Conservation (phyloP, 92 coral and sea anemone species). For the Paragorgia papillata region DNA sequence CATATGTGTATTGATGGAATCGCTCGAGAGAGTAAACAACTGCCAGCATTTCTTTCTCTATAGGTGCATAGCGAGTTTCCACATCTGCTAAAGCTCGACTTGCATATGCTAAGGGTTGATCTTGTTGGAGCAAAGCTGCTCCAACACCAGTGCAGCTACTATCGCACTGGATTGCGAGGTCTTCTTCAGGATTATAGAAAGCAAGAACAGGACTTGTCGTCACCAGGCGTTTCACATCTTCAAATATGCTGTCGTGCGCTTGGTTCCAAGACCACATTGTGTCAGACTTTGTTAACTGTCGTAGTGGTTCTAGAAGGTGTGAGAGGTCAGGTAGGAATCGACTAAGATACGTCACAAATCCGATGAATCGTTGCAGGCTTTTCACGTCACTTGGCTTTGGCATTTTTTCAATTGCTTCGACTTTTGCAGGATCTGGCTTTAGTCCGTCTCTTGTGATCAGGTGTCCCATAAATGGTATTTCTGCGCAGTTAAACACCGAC, state of each 20-base stretch:
- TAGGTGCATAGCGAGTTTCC: background rate
- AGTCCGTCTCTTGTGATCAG: slow-evolving; percentile 50
- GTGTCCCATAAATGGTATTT: slow-evolving; percentile 39
- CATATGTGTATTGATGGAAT: slow-evolving; percentile 1
- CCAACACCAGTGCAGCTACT: slow-evolving; percentile 2
- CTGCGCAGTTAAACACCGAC: slow-evolving; percentile 22
- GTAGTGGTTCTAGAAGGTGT: background rate
- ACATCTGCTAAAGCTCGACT: background rate
- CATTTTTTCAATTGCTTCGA: slow-evolving; percentile 35
- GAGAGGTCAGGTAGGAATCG: slow-evolving; percentile 17
- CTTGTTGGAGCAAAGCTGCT: background rate
- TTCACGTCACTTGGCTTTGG: background rate
- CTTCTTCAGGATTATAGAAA: too few species aligned
- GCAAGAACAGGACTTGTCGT: slow-evolving; percentile 19
- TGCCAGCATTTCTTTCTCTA: slow-evolving; percentile 3
- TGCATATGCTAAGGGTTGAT: background rate
- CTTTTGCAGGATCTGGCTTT: slow-evolving; percentile 50
- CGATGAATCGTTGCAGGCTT: slow-evolving; percentile 39
- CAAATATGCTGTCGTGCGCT: background rate
- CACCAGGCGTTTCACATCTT: background rate
- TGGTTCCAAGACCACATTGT: background rate
- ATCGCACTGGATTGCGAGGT: background rate
- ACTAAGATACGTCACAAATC: background rate
- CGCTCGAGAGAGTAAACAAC: background rate
- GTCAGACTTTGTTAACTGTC: background rate